These are phyloP conservation scores for Hypomecis atomaria DNA, from an alignment of 2,888 invertebrate species.

Conservation along the genomic window DNA sequence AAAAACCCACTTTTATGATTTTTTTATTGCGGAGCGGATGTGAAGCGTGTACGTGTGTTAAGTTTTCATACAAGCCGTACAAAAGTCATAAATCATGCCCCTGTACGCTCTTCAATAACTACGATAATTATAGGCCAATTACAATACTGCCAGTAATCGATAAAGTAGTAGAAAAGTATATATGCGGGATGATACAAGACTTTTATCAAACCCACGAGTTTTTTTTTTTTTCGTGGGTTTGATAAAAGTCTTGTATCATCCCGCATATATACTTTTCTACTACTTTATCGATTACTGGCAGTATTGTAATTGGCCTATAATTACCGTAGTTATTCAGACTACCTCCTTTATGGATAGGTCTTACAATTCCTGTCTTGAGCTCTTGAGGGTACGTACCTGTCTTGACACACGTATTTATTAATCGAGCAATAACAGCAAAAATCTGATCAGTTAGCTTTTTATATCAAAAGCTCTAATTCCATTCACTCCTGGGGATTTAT, in stretches of 20 bases:
- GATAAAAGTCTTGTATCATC: slow-evolving; percentile 14
- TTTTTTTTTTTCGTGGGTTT: too few species aligned
- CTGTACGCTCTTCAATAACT: not conserved
- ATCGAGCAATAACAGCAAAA: slow-evolving; percentile 4
- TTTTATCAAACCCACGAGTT: too few species aligned
- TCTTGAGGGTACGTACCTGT: slow-evolving; percentile 8
- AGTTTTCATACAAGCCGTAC: too few species aligned
- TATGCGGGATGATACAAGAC: slow-evolving; percentile 6
- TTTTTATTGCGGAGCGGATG: too few species aligned
- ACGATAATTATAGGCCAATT: slow-evolving; percentile 16
- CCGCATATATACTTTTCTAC: slow-evolving; percentile 15
- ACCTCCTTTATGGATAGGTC: slow-evolving; percentile 8
- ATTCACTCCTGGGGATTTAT: too few species aligned
- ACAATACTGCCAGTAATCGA: slow-evolving; percentile 18
- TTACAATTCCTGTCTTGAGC: slow-evolving; percentile 20
- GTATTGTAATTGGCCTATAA: slow-evolving; percentile 20
- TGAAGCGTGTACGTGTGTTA: too few species aligned
- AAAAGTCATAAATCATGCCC: too few species aligned
- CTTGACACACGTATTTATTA: slow-evolving; percentile 13
- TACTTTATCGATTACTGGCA: too few species aligned
- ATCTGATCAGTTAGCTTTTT: too few species aligned
- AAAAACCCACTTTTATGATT: too few species aligned
- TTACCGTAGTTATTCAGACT: not conserved
- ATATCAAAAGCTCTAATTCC: not conserved
- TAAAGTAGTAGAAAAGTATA: slow-evolving; percentile 18